These are phyloP conservation scores for Xiphorhynchus erythropygius DNA, from an alignment of 2,797 vertebrate genomes.

Conservation along the genomic window DNA sequence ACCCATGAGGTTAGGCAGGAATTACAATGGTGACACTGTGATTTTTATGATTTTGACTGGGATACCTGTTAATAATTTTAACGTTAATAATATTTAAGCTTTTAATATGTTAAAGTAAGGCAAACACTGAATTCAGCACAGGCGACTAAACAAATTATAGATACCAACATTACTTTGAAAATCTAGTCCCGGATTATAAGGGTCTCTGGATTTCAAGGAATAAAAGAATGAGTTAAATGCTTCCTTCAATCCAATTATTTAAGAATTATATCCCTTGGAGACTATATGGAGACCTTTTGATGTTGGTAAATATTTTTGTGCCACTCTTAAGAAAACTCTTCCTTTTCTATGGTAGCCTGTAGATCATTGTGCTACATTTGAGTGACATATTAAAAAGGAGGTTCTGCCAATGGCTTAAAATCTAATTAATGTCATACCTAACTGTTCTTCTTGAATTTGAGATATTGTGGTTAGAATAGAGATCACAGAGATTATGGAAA, in stretches of 20 bases:
- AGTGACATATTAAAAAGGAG: neutral
- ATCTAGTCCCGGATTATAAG: neutral
- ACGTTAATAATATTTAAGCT: no score
- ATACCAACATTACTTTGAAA: neutral
- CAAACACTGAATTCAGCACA: neutral
- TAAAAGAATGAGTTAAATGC: neutral
- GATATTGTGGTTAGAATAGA: neutral
- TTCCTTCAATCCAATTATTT: neutral
- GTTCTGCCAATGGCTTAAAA: neutral
- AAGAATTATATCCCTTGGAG: neutral
- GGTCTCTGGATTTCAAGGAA: neutral
- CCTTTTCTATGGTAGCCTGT: neutral
- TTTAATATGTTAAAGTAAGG: neutral
- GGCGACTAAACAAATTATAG: neutral
- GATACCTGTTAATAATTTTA: neutral
- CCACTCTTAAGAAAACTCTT: neutral
- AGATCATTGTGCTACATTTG: neutral
- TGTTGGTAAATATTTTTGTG: neutral
- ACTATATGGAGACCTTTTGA: neutral
- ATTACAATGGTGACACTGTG: neutral
- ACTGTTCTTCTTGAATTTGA: neutral
- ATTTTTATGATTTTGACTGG: neutral
- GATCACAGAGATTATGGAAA: neutral
- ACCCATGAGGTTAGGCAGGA: neutral
- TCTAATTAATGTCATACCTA: neutral